phyloP scores from a whole-genome alignment of 2,888 invertebrate genomes.

The Chaetogeoica ovagalla region DNA sequence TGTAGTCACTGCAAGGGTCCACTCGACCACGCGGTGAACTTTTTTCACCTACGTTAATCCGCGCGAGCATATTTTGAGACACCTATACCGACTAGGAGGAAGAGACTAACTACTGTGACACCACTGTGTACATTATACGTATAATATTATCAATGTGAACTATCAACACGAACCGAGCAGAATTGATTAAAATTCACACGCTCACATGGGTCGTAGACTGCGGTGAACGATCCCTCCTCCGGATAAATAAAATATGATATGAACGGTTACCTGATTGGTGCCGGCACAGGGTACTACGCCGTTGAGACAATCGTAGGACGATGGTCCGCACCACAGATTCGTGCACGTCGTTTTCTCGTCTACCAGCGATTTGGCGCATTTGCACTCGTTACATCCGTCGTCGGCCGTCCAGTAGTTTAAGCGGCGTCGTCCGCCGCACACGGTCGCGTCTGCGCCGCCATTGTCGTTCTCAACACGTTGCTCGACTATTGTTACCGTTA shows the following conservation, averaged over 20 bases:
- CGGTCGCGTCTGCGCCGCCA: neutral
- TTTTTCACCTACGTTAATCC: too few species aligned
- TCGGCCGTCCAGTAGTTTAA: slow-evolving; percentile 27
- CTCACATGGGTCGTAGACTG: too few species aligned
- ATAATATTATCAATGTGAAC: too few species aligned
- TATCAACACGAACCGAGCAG: too few species aligned
- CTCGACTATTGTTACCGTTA: neutral
- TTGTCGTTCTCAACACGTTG: neutral
- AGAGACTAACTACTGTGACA: too few species aligned
- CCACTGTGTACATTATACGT: too few species aligned
- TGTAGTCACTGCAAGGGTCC: too few species aligned
- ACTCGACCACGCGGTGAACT: too few species aligned
- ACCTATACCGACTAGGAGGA: too few species aligned
- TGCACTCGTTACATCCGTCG: slow-evolving; percentile 46
- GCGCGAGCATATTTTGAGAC: too few species aligned
- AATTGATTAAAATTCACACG: too few species aligned
- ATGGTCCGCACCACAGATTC: slow-evolving; percentile 58
- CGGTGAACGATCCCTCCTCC: too few species aligned
- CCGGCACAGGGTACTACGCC: slow-evolving; percentile 14
- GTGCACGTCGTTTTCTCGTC: slow-evolving; percentile 56
- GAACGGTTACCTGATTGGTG: slow-evolving; percentile 15
- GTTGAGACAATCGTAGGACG: slow-evolving; percentile 53
- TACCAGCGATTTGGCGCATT: slow-evolving; percentile 53
- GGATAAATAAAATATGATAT: neutral
- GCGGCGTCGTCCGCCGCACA: neutral